A percentile compares a stretch with the other conserved stretches of the same genome.
These are phyloP conservation scores for Cryptoblepharus egeriae DNA, from an alignment of 2,797 vertebrate species.

Conservation along the genomic window DNA sequence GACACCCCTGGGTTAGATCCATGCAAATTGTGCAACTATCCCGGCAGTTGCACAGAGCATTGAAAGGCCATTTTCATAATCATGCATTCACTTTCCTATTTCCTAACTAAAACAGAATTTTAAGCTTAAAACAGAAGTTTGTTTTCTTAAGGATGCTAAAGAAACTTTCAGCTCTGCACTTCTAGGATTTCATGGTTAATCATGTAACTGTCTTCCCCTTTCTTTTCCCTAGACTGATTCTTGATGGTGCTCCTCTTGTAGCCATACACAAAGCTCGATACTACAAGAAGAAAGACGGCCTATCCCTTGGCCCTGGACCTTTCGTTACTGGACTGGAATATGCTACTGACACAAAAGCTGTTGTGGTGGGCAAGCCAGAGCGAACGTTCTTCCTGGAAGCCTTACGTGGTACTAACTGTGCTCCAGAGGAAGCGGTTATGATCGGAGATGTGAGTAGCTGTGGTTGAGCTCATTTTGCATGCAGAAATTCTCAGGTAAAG, in stretches of 20 bases:
- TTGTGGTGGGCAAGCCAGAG: slow-evolving; percentile 93
- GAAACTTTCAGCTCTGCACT: too few relatives aligned
- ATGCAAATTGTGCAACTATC: too few relatives aligned
- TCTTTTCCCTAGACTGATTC: slow-evolving; percentile 79
- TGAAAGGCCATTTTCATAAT: too few relatives aligned
- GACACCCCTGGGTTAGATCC: too few relatives aligned
- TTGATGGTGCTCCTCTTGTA: slow-evolving; percentile 92
- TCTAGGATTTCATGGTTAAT: background rate
- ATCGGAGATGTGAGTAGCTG: slow-evolving; percentile 87
- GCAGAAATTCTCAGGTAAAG: too few relatives aligned
- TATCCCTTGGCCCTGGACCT: slow-evolving; percentile 93
- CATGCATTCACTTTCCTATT: too few relatives aligned
- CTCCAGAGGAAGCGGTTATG: slow-evolving; percentile 89
- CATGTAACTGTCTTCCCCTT: background rate
- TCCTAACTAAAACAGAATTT: too few relatives aligned
- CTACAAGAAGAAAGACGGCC: slow-evolving; percentile 89
- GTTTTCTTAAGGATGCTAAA: too few relatives aligned
- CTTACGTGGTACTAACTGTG: slow-evolving; percentile 82
- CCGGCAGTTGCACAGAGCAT: too few relatives aligned
- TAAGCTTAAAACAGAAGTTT: too few relatives aligned
- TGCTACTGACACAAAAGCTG: slow-evolving; percentile 85
- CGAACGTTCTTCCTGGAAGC: slow-evolving; percentile 91
- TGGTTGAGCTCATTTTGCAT: background rate
- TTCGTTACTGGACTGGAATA: slow-evolving; percentile 92
- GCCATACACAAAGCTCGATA: slow-evolving; percentile 96